phyloP scores from a whole-genome alignment of 2,888 invertebrate genomes.

The Pachydiplax longipennis region DNA sequence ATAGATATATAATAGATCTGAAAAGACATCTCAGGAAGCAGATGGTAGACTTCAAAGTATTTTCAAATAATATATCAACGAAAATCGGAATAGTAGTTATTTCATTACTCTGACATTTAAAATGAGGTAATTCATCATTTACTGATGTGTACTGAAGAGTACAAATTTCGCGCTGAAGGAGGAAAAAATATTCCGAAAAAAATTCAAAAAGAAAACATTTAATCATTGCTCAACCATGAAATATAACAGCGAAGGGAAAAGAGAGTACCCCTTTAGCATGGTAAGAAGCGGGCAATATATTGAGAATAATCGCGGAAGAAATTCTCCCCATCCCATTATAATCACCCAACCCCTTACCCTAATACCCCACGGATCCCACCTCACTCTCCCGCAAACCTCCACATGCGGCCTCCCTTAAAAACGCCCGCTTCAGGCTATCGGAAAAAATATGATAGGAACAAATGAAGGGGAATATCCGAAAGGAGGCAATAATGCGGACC shows the following conservation, averaged over 20 bases:
- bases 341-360: neutral
- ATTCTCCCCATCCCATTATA: neutral
- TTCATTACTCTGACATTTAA: too few relatives aligned
- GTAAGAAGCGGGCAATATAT: slow-evolving; percentile 12
- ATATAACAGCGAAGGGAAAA: slow-evolving; percentile 3
- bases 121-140: too few relatives aligned
- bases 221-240: neutral
- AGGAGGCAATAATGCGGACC: slow-evolving; percentile 31
- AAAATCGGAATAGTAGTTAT: too few relatives aligned
- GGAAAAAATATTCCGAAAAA: too few relatives aligned
- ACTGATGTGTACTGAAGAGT: too few relatives aligned
- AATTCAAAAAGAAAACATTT: too few relatives aligned
- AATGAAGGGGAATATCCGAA: slow-evolving; percentile 31
- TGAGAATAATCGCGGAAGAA: slow-evolving; percentile 9
- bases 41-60: too few relatives aligned
- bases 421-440: slow-evolving; percentile 28
- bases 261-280: neutral
- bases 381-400: neutral
- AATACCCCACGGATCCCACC: neutral
- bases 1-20: too few relatives aligned
- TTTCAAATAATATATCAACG: too few relatives aligned
- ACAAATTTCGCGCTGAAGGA: too few relatives aligned
- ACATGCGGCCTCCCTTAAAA: neutral
- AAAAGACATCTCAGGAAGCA: too few relatives aligned
- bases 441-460: slow-evolving; percentile 33